Conservation (phyloP, 2,797 vertebrate species). For the Melanotaenia pygmaea region DNA sequence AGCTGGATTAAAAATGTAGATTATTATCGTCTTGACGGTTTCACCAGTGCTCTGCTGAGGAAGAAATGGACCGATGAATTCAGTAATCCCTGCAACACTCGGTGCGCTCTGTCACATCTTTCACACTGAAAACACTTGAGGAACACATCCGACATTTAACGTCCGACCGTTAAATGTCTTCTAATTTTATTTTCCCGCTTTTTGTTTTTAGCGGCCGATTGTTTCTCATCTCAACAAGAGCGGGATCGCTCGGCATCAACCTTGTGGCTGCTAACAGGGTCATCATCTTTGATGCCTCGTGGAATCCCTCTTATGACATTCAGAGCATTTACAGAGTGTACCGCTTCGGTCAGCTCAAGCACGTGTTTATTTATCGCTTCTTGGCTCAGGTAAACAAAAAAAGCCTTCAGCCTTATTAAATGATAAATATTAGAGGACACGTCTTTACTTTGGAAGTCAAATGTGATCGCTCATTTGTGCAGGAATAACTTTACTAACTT, state of each 20-base stretch:
- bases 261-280: constrained; percentile 95
- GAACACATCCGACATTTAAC: constrained; percentile 5
- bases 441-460: neutral
- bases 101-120: constrained; percentile 76
- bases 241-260: constrained; percentile 97
- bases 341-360: constrained; percentile 94
- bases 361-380: constrained; percentile 95
- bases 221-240: constrained; percentile 96
- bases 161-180: neutral
- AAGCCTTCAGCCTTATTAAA: too few species aligned
- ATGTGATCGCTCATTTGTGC: neutral
- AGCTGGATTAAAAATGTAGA: constrained; percentile 93
- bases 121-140: neutral
- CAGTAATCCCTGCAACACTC: constrained; percentile 87
- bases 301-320: constrained; percentile 97
- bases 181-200: neutral
- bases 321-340: constrained; percentile 99
- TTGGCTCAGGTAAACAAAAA: constrained; percentile 88
- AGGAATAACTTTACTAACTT: neutral
- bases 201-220: constrained; percentile 86
- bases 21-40: constrained; percentile 95
- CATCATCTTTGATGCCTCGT: constrained; percentile 96
- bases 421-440: neutral
- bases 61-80: constrained; percentile 95
- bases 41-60: constrained; percentile 84